Base-by-base conservation (phyloP, 2,113 vertebrate genomes). In the Pandion haliaetus region DNA sequence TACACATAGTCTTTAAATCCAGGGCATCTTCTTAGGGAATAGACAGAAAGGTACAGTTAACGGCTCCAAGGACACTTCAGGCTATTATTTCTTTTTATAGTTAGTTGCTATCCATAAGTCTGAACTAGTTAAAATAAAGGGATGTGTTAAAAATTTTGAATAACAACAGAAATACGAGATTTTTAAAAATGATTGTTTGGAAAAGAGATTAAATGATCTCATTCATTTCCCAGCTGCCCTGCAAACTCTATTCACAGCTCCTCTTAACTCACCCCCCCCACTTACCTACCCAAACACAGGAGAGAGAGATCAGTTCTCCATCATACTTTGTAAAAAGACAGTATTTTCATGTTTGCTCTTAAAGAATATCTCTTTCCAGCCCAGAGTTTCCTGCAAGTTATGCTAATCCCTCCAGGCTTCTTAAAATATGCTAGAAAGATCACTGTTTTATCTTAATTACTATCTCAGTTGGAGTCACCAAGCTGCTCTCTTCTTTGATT, bases 381-480 rank as follows among this genome's bases (percentile, higher is more conserved):
- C 50, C 52, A 69, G 42, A 49, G 12, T 72, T 82, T 93, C 36
- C 34, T 87, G 36, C 11, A 87, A 91, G 25, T 34, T 82, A 57
- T 86, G 50, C 23, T 73, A 85, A 95, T 76, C 90, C n/a, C 38
- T 88, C 26, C 24, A 34, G 44, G 70, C 15, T 91, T 93, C 54
- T 65, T 87, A 71, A 89, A 82, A 93, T 85, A 84, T 63, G 50
- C 38, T 67, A 88, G 69, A 44, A 93, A 88, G 17, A 84, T 81
- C 50, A 86, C 23, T 4, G 47, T 62, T 95, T 87, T 84, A 95
- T 96, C 90, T 90, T 92, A 95, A 95, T 90, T 93, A 88, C 57
- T 81, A 55, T 93, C 80, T 83, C 31, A 49, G n/a, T 34, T 81
- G 36, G 52, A 88, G 54, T 52, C 55, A 74, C 47, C 55, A 91